Conservation (phyloP, 2,113 vertebrate species). For the Vulpes ferrilata region DNA sequence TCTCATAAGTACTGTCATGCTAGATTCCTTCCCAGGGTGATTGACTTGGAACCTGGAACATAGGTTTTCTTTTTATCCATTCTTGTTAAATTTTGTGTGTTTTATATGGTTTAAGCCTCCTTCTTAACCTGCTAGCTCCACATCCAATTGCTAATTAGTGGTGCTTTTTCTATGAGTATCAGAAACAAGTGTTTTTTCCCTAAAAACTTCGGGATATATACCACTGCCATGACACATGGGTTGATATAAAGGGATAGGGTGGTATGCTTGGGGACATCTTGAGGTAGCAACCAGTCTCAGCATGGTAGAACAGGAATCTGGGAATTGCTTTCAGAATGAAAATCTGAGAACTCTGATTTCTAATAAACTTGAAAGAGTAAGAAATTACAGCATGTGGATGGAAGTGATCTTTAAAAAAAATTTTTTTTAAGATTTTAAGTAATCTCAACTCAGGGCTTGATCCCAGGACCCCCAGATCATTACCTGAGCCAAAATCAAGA, state of each 20-base stretch:
- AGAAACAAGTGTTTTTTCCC: not conserved
- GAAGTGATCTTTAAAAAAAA: not conserved
- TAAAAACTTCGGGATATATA: not conserved
- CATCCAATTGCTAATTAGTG: not conserved
- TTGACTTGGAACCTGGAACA: not conserved
- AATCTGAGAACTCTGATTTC: constrained; percentile 21
- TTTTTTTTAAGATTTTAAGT: not conserved
- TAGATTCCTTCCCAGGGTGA: not conserved
- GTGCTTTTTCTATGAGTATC: not conserved
- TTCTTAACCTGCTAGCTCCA: not conserved
- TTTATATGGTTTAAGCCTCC: not conserved
- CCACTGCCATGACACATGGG: not conserved
- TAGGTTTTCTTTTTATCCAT: not conserved
- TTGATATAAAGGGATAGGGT: not conserved
- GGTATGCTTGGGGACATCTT: not conserved
- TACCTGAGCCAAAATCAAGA: not conserved
- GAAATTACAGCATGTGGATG: not conserved
- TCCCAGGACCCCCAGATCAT: not conserved
- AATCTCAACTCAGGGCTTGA: not conserved
- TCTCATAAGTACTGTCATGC: not conserved
- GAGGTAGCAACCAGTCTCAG: not conserved
- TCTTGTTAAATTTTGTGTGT: not conserved
- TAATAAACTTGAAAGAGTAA: not conserved
- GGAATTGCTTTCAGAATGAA: constrained; percentile 32
- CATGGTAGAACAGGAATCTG: not conserved